phyloP scores from a whole-genome alignment of 2,888 invertebrate genomes.

The Lomographa bimaculata region DNA sequence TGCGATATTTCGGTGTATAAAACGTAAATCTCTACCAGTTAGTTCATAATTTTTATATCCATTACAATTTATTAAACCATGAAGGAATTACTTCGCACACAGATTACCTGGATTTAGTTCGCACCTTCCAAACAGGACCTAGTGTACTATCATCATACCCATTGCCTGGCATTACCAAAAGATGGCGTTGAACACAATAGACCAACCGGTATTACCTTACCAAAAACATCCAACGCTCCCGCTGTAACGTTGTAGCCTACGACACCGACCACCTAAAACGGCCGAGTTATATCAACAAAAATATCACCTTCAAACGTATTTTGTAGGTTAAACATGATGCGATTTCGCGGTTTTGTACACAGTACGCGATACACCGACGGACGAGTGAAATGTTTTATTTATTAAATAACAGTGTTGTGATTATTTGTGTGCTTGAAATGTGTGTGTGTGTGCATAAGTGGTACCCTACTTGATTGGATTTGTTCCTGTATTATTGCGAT shows the following conservation, averaged over 20 bases:
- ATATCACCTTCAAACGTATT: slow-evolving; percentile 83
- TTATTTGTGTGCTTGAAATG: slow-evolving; percentile 20
- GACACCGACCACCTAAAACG: slow-evolving; percentile 36
- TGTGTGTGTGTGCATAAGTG: slow-evolving; percentile 28
- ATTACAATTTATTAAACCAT: too few species aligned
- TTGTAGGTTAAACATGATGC: slow-evolving; percentile 82
- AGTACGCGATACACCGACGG: slow-evolving; percentile 58
- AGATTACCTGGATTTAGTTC: too few species aligned
- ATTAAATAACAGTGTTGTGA: slow-evolving; percentile 48
- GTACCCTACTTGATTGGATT: slow-evolving; percentile 36
- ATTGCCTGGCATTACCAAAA: slow-evolving; percentile 36
- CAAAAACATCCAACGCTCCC: slow-evolving; percentile 45
- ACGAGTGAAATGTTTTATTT: slow-evolving; percentile 40
- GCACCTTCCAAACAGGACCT: not conserved
- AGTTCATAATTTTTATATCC: too few species aligned
- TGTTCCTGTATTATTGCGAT: slow-evolving; percentile 28
- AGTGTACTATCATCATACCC: slow-evolving; percentile 5
- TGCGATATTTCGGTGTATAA: too few species aligned
- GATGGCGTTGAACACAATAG: slow-evolving; percentile 64
- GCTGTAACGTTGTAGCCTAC: slow-evolving; percentile 39
- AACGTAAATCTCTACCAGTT: too few species aligned
- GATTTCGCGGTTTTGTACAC: slow-evolving; percentile 75
- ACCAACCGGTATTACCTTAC: slow-evolving; percentile 56
- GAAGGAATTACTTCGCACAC: too few species aligned
- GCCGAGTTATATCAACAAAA: slow-evolving; percentile 79